Evolutionary conservation across 2,797 vertebrate genomes (phyloP), one percentile per base, ranked within the genome.

Genomic region (Rhinichthys osculus): DNA sequence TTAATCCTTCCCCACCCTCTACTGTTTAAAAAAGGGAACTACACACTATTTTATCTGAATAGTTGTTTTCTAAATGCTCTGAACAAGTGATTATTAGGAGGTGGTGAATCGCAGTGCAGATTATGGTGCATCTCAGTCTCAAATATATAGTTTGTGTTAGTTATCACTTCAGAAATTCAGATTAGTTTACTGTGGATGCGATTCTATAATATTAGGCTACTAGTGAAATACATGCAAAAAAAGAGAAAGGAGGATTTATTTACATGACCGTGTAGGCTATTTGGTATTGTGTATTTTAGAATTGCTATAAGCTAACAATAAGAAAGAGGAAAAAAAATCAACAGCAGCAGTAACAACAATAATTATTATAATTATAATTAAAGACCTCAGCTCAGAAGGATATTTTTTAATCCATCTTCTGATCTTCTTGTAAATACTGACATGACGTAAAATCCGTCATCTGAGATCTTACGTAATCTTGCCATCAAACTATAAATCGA

Each of bases 1-100:
- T 38, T 64, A n/a, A 50, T 0, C 21, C 42, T 38, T 27, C 9
- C 10, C 16, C 62, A 57, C 82, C 71, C 57, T 76, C 82, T 83
- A 13, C 42, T 83, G 82, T 76, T 76, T 66, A n/a, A 35, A 38
- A 66, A 50, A 27, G 17, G 21, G 5, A 66, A 83, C 35, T 50
- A 23, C 40, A 50, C 5, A 27, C n/a, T 42, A 7, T 72, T 27
- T 70, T 7, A 30, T 33, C 27, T 3, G 16, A 30, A 74, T 50
- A 16, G 14, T 2, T 3, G 33, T 27, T 59, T 73, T 50, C 14
- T 17, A 33, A 74, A 17, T 52, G 9, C 44, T 3, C 47, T 33
- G 16, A 16, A 74, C 27, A 52, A 52, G 27, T 21, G 8, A 64
- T 59, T 71, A n/a, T 7, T 3, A 4, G 5, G 50, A 47, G 42